Base-by-base conservation (phyloP, 2,113 vertebrate species). In the Pan troglodytes region DNA sequence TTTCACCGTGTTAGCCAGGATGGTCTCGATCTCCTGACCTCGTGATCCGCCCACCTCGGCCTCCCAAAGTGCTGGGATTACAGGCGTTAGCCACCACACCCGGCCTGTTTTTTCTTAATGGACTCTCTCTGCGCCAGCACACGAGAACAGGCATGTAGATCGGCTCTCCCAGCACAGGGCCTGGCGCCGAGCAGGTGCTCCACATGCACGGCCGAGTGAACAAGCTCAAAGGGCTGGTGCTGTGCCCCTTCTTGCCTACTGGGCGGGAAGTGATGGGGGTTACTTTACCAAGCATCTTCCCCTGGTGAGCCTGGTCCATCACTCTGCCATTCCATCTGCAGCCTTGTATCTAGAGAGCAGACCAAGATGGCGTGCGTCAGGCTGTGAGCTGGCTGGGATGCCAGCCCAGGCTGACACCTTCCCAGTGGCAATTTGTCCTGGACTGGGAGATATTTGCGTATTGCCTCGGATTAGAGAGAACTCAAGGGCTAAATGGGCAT, bases 211-310 rank as follows among this genome's bases (percentile, higher is more conserved):
- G 61, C 61, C 3, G 6, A 45, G 73, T 40, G 70, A 73, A 20
- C 5, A 5, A 64, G 78, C 79, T 27, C 27, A 35, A 14, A n/a
- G n/a, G 50, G 52, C 43, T 10, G 22, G 61, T 64, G 25, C 52
- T 43, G 5, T 32, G 5, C 23, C 43, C 50, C n/a, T 76, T 78
- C 40, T 35, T 32, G 35, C 16, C 40, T 0, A 0, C 5, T 45
- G 52, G 72, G 40, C 6, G 6, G 55, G 27, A 52, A 13, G 52
- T 6, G 14, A 61, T 3, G 0, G 2, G 2, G 32, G 8, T 18
- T 30, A 20, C 86, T 16, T 67, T 59, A 2, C 40, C 6, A 1
- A 72, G 68, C 6, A 18, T 40, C 83, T 90, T 48, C n/a, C 23
- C 8, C 18, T 2, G 2, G 18, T 2, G 30, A 80, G 61, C 57